phyloP scores from a whole-genome alignment of 1,140 invertebrate species.

The Oscheius sp. region DNA sequence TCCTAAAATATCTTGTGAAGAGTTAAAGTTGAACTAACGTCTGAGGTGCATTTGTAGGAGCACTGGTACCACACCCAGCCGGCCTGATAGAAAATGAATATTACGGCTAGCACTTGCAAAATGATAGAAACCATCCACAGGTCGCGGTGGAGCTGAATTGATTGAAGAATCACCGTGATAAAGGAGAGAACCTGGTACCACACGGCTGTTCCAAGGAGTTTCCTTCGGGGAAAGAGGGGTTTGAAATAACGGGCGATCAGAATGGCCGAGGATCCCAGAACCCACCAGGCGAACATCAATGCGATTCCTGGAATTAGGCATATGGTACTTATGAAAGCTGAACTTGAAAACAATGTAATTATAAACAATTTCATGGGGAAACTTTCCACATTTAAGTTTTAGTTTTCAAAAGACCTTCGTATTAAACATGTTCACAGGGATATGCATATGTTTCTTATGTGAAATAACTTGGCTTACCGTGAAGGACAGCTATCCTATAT shows the following conservation, averaged over 20 bases:
- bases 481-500: constrained; percentile 34
- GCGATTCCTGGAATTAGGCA: constrained; percentile 15
- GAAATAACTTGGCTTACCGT: constrained; percentile 13
- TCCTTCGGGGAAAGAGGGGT: constrained; percentile 29
- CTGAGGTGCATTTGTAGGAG: constrained; percentile 35
- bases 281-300: constrained; percentile 37
- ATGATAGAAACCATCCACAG: constrained; percentile 20
- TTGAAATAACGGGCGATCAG: constrained; percentile 37
- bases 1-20: constrained; percentile 15
- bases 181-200: too few species aligned
- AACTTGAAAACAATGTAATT: too few species aligned
- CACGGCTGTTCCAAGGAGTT: constrained; percentile 32
- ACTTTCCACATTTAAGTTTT: too few species aligned
- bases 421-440: too few species aligned
- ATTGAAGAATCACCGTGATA: not conserved
- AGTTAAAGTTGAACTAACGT: constrained; percentile 9
- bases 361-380: too few species aligned
- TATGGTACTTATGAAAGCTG: too few species aligned
- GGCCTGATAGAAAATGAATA: constrained; percentile 35
- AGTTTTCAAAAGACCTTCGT: too few species aligned
- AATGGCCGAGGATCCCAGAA: constrained; percentile 32
- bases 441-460: not conserved
- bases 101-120: constrained; percentile 20
- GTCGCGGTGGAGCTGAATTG: constrained; percentile 32
- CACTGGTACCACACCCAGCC: constrained; percentile 41